A percentile compares a stretch with the other conserved stretches of the same genome.
Conservation (phyloP, 2,888 invertebrate species). For the Julus scanicus region DNA sequence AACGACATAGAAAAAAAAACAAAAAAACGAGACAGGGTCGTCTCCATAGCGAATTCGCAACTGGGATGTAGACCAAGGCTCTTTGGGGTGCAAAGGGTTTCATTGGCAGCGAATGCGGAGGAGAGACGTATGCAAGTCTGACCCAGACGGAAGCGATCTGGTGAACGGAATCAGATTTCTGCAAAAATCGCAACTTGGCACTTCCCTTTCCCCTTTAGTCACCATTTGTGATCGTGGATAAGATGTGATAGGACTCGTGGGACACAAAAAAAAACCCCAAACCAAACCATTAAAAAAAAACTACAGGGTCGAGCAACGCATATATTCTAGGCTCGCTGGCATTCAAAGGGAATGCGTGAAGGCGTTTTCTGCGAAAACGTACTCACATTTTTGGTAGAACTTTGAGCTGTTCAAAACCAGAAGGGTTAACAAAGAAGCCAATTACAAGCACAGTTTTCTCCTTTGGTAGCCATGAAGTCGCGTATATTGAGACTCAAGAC, state of each 20-base stretch:
- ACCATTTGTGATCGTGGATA: not conserved
- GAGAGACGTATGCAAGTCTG: slow-evolving; percentile 20
- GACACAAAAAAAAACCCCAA: not conserved
- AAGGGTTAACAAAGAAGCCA: too few species aligned
- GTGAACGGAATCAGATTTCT: slow-evolving; percentile 37
- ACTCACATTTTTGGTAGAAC: too few species aligned
- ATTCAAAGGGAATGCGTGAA: not conserved
- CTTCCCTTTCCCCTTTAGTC: slow-evolving; percentile 45
- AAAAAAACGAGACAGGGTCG: slow-evolving; percentile 49
- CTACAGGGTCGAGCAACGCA: not conserved
- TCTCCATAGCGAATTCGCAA: slow-evolving; percentile 48
- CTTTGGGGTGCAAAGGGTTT: slow-evolving; percentile 49
- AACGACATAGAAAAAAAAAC: not conserved
- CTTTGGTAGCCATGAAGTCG: too few species aligned
- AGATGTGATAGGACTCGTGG: not conserved
- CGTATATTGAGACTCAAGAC: too few species aligned
- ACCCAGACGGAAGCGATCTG: slow-evolving; percentile 31
- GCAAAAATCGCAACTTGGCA: not conserved
- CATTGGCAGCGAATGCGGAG: slow-evolving; percentile 23
- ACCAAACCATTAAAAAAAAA: not conserved
- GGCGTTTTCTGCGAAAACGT: not conserved
- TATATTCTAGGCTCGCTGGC: not conserved
- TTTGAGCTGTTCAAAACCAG: too few species aligned
- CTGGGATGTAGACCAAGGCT: slow-evolving; percentile 49
- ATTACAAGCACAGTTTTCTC: too few species aligned